Evolutionary conservation across 2,113 vertebrate species (phyloP).

Genomic region (Piprites chloris): DNA sequence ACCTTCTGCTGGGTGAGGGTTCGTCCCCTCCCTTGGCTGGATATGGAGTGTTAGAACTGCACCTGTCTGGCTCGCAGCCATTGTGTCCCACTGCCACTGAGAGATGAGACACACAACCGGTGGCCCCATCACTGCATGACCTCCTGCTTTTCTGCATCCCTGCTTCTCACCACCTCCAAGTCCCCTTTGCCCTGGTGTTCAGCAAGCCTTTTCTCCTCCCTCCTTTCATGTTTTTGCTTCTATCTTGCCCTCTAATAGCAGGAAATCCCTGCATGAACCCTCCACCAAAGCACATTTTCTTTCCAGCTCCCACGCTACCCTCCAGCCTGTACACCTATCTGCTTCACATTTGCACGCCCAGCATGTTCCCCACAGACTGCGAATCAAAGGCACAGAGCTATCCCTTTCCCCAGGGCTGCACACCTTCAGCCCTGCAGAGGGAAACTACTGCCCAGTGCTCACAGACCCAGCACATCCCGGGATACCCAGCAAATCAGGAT

Average conservation of each 20-base stretch:
- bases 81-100: background rate
- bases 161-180: background rate
- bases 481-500: background rate
- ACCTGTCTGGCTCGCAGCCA: background rate
- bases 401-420: background rate
- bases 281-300: background rate
- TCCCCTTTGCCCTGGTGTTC: background rate
- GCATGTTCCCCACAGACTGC: accelerated
- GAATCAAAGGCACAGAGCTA: accelerated
- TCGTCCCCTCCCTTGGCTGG: background rate
- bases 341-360: background rate
- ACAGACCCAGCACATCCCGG: accelerated
- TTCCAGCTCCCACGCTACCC: background rate
- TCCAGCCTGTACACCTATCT: background rate
- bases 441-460: background rate
- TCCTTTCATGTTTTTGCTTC: background rate
- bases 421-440: background rate
- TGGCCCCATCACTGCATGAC: accelerated
- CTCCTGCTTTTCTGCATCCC: background rate
- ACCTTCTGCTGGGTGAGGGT: background rate
- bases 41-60: background rate
- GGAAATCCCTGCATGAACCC: background rate
- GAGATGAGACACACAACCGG: accelerated
- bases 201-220: background rate
- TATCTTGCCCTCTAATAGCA: accelerated